Base-by-base conservation (phyloP, 2,888 invertebrate genomes). In the Chymomyza procnemis region DNA sequence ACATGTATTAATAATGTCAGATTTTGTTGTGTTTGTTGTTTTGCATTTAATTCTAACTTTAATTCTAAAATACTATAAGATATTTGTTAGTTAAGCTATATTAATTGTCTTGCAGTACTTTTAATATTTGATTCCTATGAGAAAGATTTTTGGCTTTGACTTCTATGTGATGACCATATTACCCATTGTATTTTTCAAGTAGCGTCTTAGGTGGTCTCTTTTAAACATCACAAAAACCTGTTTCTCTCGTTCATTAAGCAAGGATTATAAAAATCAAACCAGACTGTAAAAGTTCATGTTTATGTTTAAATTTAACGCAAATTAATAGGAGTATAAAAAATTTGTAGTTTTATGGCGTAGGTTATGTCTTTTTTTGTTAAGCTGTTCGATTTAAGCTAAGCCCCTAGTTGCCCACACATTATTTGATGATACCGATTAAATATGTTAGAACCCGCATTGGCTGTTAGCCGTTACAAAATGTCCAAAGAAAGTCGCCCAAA, bases 361-460 rank as follows among this genome's bases (percentile, higher is more conserved):
- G 26, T 6, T 6, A 6, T n/a, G n/a, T 41, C 12, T 41, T 12
- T 41, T 41, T 12, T 50, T 50, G 19, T n/a, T 18, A 18, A 18
- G 19, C 16, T 50, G 16, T 50, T 16, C 18, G 16, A 18, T 9
- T 50, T 50, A 18, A 8, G 8, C 6, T 50, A 5, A 50, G 18
- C 50, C 50, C 50, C 9, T 18, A 16, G 19, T 50, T 19, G 50
- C 50, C 50, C 50, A 50, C 50, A 19, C 19, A 2, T 12, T 2
- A 2, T 41, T 41, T 9, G 34, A 41, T 12, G 34, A 12, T 50
- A 8, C 50, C 14, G 50, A 50, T 50, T 16, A 50, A 50, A 50
- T 18, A 50, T 50, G 18, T 19, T 50, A 41, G 34, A n/a, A 71
- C 79, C 80, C 77, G 80, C 79, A 79, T 83, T 62, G 21, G 73